These are phyloP conservation scores for Heterotis niloticus DNA, from an alignment of 2,113 vertebrate genomes.

Conservation along the genomic window DNA sequence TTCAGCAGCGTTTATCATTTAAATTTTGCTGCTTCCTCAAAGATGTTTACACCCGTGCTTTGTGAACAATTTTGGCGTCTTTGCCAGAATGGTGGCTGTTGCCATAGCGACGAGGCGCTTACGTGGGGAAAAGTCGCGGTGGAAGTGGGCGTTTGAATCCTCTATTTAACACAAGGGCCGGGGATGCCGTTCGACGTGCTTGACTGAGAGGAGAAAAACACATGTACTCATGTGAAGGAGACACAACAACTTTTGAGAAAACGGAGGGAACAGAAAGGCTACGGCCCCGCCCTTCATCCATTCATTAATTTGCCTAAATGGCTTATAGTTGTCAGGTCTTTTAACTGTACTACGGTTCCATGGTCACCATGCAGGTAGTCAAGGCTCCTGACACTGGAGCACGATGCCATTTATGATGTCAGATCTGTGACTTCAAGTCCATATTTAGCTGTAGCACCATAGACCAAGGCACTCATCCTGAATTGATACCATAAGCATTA, in stretches of 20 bases:
- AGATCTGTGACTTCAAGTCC: too few relatives aligned
- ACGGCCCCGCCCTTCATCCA: slow-evolving; percentile 3
- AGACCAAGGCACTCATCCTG: too few relatives aligned
- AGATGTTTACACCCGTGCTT: slow-evolving; percentile 13
- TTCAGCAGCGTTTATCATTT: slow-evolving; percentile 5
- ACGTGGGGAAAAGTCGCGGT: slow-evolving; percentile 21
- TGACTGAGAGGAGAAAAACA: background rate
- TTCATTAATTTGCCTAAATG: too few relatives aligned
- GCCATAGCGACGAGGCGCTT: slow-evolving; percentile 39
- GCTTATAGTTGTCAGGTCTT: too few relatives aligned
- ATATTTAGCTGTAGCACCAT: too few relatives aligned
- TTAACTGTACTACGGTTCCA: too few relatives aligned
- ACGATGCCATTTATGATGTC: too few relatives aligned
- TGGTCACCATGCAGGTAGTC: too few relatives aligned
- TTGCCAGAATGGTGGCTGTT: slow-evolving; percentile 33
- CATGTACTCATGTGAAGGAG: too few relatives aligned
- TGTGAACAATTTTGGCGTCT: slow-evolving; percentile 9
- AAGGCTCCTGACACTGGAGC: too few relatives aligned
- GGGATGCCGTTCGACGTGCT: background rate
- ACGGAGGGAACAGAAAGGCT: background rate
- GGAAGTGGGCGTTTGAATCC: slow-evolving; percentile 36
- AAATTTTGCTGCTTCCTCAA: slow-evolving; percentile 2
- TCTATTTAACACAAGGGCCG: slow-evolving; percentile 7
- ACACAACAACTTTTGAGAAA: too few relatives aligned
- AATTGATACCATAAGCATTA: too few relatives aligned